phyloP scores from a whole-genome alignment of 2,888 invertebrate genomes.

The Urechis unicinctus region DNA sequence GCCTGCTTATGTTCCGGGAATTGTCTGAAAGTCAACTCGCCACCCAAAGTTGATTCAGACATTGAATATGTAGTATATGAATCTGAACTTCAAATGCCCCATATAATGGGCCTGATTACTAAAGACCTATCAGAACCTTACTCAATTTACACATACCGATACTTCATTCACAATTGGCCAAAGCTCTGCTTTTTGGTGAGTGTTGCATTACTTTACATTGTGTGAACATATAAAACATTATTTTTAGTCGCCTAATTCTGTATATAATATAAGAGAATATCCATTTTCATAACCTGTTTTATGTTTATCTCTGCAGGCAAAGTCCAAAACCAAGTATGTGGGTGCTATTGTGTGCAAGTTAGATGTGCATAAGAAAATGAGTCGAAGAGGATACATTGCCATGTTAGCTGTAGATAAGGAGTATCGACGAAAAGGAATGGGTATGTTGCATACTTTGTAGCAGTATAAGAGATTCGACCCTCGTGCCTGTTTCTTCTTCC shows the following conservation, averaged over 20 bases:
- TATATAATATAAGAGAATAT: not conserved
- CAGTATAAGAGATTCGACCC: not conserved
- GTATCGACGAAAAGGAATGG: slow-evolving; percentile 86
- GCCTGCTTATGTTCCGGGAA: too few relatives aligned
- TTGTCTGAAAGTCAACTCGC: too few relatives aligned
- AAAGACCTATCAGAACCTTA: slow-evolving; percentile 99
- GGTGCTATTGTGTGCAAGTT: slow-evolving; percentile 99
- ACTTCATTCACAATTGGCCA: slow-evolving; percentile 99
- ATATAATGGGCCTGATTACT: slow-evolving; percentile 97
- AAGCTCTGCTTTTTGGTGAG: slow-evolving; percentile 91
- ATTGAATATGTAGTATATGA: slow-evolving; percentile 62
- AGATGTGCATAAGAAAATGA: slow-evolving; percentile 67
- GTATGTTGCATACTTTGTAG: slow-evolving; percentile 49
- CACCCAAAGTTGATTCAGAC: too few relatives aligned
- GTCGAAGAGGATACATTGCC: slow-evolving; percentile 94
- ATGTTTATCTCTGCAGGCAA: slow-evolving; percentile 59
- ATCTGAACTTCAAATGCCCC: slow-evolving; percentile 95
- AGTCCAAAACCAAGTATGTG: slow-evolving; percentile 61
- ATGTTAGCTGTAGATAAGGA: slow-evolving; percentile 98
- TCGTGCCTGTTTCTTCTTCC: too few relatives aligned
- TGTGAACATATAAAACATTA: not conserved
- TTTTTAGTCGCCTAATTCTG: not conserved
- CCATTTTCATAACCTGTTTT: not conserved
- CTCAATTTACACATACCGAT: slow-evolving; percentile 99
- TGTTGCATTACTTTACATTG: slow-evolving; percentile 20